Percentiles rank a stretch among this genome's conserved stretches.
phyloP scores from a whole-genome alignment of 2,113 vertebrate species.

The Chionodraco myersi region DNA sequence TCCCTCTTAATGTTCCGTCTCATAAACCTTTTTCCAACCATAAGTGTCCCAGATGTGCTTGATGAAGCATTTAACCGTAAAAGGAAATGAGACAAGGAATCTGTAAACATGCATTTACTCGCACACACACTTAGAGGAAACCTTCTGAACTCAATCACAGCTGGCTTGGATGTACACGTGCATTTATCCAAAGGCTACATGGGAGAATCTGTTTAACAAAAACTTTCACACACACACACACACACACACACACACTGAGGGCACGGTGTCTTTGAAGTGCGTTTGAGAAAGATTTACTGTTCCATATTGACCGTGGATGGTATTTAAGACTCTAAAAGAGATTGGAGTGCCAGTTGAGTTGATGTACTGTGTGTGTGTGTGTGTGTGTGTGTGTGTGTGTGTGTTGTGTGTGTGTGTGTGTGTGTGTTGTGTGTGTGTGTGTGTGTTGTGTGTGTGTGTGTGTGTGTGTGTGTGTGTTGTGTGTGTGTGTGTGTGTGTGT shows the following conservation, averaged over 20 bases:
- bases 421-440: neutral
- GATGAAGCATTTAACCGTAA: slow-evolving; percentile 53
- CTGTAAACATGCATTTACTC: slow-evolving; percentile 53
- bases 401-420: slow-evolving; percentile 15
- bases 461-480: too few relatives aligned
- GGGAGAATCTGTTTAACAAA: slow-evolving; percentile 40
- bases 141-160: slow-evolving; percentile 65
- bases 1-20: neutral
- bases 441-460: neutral
- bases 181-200: slow-evolving; percentile 45
- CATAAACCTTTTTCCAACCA: neutral
- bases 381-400: neutral
- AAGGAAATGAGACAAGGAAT: slow-evolving; percentile 47
- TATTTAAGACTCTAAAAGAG: slow-evolving; percentile 60
- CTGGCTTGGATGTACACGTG: slow-evolving; percentile 43
- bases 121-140: slow-evolving; percentile 37
- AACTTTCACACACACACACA: slow-evolving; percentile 27
- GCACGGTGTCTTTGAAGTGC: slow-evolving; percentile 59
- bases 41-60: slow-evolving; percentile 48
- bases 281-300: slow-evolving; percentile 60
- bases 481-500: slow-evolving; percentile 13
- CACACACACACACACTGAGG: slow-evolving; percentile 28
- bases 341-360: slow-evolving; percentile 42
- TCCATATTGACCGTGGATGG: slow-evolving; percentile 54
- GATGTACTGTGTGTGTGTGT: slow-evolving; percentile 13